phyloP scores from a whole-genome alignment of 2,888 invertebrate genomes.

The Nesidiocoris tenuis region DNA sequence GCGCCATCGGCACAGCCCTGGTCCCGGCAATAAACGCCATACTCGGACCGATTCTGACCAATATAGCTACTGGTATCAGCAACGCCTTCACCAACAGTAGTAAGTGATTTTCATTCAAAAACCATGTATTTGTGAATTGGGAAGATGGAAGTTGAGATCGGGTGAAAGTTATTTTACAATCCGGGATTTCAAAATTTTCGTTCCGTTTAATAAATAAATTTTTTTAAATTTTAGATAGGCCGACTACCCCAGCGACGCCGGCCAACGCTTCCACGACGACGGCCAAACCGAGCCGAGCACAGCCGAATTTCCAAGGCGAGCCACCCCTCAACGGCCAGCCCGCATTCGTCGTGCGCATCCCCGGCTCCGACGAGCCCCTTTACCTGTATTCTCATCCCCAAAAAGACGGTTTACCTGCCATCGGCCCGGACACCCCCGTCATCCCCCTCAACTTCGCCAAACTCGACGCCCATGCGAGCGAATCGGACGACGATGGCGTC shows the following conservation, averaged over 20 bases:
- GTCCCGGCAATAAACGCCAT: constrained; percentile 27
- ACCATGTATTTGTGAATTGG: no score
- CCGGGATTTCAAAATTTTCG: not conserved
- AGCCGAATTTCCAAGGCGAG: not conserved
- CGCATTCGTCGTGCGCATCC: not conserved
- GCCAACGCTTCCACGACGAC: not conserved
- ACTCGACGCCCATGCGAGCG: not conserved
- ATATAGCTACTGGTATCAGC: constrained; percentile 32
- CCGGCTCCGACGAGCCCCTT: not conserved
- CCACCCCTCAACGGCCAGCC: not conserved
- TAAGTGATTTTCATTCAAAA: constrained; percentile 16
- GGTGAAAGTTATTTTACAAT: no score
- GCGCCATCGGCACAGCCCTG: constrained; percentile 28
- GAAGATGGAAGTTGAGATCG: no score
- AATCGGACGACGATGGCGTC: not conserved
- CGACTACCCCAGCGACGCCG: not conserved
- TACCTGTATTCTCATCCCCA: not conserved
- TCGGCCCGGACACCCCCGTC: not conserved
- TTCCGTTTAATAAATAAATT: not conserved
- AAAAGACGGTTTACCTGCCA: constrained; percentile 15
- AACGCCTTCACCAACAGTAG: constrained; percentile 31
- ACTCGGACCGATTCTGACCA: constrained; percentile 35
- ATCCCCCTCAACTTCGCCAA: not conserved
- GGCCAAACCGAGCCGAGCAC: not conserved
- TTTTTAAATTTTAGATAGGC: not conserved